Conservation (phyloP, 2,797 vertebrate species). For the Morelia viridis region DNA sequence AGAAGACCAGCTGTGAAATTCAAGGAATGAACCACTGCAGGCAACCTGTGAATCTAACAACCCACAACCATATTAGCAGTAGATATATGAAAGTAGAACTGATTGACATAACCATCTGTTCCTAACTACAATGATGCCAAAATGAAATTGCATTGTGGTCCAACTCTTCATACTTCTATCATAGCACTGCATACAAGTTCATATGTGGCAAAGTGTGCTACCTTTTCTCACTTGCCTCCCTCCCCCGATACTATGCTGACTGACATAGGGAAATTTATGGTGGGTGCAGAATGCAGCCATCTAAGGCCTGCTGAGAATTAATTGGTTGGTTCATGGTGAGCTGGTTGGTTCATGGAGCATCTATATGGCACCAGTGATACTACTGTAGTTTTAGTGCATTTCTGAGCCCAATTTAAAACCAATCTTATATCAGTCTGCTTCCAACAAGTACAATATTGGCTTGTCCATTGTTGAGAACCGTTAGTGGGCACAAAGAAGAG, state of each 20-base stretch:
- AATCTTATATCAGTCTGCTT: background rate
- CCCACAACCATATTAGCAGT: background rate
- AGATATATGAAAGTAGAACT: background rate
- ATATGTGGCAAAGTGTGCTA: background rate
- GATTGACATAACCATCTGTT: background rate
- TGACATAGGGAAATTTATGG: background rate
- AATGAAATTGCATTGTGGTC: background rate
- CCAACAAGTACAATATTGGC: background rate
- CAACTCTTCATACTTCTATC: background rate
- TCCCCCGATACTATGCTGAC: background rate
- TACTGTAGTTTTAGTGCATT: background rate
- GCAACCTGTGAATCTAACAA: background rate
- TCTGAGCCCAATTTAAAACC: background rate
- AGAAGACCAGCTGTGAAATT: background rate
- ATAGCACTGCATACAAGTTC: background rate
- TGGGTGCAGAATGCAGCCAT: background rate
- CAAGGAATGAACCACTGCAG: background rate
- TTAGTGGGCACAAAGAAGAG: background rate
- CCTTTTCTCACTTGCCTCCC: background rate
- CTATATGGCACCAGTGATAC: background rate
- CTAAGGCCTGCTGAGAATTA: background rate
- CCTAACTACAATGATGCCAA: background rate
- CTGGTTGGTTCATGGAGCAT: background rate
- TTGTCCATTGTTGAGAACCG: background rate
- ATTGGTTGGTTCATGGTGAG: background rate